phyloP scores from a whole-genome alignment of 2,113 vertebrate genomes.

The Percopsis transmontana region DNA sequence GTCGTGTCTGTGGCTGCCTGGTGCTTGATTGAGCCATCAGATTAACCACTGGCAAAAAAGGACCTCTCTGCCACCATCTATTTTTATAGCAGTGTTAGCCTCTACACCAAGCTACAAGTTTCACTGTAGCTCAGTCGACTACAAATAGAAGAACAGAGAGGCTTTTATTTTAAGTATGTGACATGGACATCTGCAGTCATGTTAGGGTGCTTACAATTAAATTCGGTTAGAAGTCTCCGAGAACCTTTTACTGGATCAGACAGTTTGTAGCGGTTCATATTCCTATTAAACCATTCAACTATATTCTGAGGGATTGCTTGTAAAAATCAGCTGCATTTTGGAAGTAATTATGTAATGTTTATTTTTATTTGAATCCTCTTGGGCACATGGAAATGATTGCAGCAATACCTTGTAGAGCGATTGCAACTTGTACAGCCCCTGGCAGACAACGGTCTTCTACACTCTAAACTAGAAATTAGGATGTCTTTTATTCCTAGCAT shows the following conservation, averaged over 20 bases:
- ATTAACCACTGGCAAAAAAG: constrained; percentile 37
- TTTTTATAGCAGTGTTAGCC: constrained; percentile 44
- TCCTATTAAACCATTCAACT: constrained; percentile 20
- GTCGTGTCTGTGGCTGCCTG: constrained; percentile 39
- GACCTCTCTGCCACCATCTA: constrained; percentile 49
- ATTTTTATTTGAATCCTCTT: constrained; percentile 52
- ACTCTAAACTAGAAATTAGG: background rate
- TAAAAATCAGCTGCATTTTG: constrained; percentile 14
- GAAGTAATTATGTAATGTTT: constrained; percentile 27
- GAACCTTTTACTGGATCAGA: background rate
- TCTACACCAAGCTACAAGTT: constrained; percentile 1
- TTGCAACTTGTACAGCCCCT: background rate
- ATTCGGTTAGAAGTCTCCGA: background rate
- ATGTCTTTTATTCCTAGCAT: background rate
- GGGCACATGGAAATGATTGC: constrained; percentile 24
- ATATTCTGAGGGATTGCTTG: constrained; percentile 19
- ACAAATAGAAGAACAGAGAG: constrained; percentile 8
- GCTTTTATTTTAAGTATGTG: background rate
- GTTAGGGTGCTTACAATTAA: too few relatives aligned
- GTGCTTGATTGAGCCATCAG: constrained; percentile 20
- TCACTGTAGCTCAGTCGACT: constrained; percentile 3
- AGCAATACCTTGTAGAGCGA: constrained; percentile 20
- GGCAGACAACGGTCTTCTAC: background rate
- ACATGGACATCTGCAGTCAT: too few relatives aligned
- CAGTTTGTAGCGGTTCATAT: background rate